A percentile compares a stretch with the other conserved stretches of the same genome.
Evolutionary conservation across 2,888 invertebrate species (phyloP).

Genomic region (Drosophila neonasuta): DNA sequence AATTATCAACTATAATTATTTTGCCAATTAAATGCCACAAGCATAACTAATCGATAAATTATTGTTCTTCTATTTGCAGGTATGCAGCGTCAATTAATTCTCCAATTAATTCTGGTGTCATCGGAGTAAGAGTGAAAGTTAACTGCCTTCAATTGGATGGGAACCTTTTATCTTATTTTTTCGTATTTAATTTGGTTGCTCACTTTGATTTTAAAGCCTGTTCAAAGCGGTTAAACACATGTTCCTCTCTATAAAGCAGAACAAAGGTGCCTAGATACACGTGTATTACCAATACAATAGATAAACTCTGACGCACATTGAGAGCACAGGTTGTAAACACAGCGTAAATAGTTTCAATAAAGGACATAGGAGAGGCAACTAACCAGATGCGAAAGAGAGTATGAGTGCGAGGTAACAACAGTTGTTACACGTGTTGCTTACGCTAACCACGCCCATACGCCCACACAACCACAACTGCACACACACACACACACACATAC

Average conservation of each 20-base stretch:
- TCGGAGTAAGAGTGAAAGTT: conserved; percentile 11
- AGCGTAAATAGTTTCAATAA: conserved; percentile 71
- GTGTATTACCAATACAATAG: conserved; percentile 44
- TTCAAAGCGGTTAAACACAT: conserved; percentile 62
- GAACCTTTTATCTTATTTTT: no score
- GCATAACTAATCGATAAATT: conserved; percentile 17
- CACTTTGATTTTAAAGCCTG: conserved; percentile 21
- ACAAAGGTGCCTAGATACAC: conserved; percentile 41
- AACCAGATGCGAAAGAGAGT: conserved; percentile 15
- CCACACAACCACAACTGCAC: neutral
- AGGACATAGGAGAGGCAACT: conserved; percentile 37
- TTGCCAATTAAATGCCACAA: neutral
- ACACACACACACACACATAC: neutral
- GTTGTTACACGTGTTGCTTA: conserved; percentile 67
- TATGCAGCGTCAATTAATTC: conserved; percentile 23
- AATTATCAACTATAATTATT: conserved; percentile 6
- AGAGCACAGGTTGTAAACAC: conserved; percentile 53
- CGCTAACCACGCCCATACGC: conserved; percentile 48
- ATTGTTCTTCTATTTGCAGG: conserved; percentile 41
- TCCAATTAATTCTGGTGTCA: neutral
- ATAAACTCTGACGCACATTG: conserved; percentile 15
- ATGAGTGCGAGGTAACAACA: conserved; percentile 31
- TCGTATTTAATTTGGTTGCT: conserved; percentile 15
- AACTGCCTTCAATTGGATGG: neutral
- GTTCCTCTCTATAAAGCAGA: conserved; percentile 22